A percentile compares a stretch with the other conserved stretches of the same genome.
Conservation (phyloP, 1,140 invertebrate species). For the Papilio glaucus region DNA sequence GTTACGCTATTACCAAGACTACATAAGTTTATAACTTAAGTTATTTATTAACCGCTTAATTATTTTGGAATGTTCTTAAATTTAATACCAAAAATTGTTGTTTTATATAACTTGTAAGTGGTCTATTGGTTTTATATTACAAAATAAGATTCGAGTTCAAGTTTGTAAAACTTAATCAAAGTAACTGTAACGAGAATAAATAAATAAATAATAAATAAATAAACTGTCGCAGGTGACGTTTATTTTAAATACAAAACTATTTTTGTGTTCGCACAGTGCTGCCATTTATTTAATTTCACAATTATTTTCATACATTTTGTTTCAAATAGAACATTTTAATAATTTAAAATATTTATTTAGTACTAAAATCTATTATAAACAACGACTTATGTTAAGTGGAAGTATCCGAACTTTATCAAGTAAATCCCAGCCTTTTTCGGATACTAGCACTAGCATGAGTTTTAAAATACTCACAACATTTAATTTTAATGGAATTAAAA, state of each 20-base stretch:
- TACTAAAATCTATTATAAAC: constrained; percentile 18
- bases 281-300: constrained; percentile 56
- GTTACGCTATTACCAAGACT: not conserved
- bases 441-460: constrained; percentile 2
- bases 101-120: too few species aligned
- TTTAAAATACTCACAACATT: constrained; percentile 23
- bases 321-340: constrained; percentile 21
- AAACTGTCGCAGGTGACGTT: too few species aligned
- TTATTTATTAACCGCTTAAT: not conserved
- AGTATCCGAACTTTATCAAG: constrained; percentile 26
- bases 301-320: constrained; percentile 45
- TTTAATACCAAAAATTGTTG: not conserved
- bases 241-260: constrained; percentile 30
- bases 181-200: too few species aligned
- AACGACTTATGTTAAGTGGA: constrained; percentile 10
- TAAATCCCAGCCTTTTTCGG: constrained; percentile 33
- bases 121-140: too few species aligned
- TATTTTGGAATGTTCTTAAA: not conserved
- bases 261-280: constrained; percentile 45
- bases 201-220: too few species aligned
- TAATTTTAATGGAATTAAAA: not conserved
- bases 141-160: not conserved
- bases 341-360: constrained; percentile 31
- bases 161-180: too few species aligned
- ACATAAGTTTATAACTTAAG: not conserved